Conservation (phyloP, 2,888 invertebrate species). For the Cheilosia urbana region DNA sequence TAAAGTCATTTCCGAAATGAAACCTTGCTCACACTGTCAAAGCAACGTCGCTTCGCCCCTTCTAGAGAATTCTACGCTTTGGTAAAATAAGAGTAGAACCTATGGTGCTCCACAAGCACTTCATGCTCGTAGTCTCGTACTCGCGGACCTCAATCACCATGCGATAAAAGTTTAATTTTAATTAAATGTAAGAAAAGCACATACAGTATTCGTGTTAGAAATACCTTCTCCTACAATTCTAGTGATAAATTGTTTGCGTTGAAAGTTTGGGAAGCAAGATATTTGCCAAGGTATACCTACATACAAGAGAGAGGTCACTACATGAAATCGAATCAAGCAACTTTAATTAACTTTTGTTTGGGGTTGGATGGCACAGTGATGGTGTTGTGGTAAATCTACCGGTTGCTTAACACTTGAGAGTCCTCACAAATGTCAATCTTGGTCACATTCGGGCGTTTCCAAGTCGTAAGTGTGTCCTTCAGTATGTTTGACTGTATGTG, state of each 20-base stretch:
- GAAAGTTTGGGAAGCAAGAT: conserved; percentile 11
- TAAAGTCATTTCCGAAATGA: conserved; percentile 3
- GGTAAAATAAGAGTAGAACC: background rate
- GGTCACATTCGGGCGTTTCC: conserved; percentile 27
- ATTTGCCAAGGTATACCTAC: conserved; percentile 19
- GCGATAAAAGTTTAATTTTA: conserved; percentile 47
- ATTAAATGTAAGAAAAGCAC: conserved; percentile 41
- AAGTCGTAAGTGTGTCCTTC: conserved; percentile 23
- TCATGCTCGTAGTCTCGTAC: background rate
- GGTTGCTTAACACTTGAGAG: conserved; percentile 36
- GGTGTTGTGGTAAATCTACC: conserved; percentile 6
- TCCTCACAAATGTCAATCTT: conserved; percentile 46
- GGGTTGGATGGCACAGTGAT: background rate
- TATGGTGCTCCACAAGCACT: background rate
- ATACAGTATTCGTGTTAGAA: background rate
- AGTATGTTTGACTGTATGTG: no score
- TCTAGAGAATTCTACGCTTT: background rate
- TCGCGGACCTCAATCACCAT: background rate
- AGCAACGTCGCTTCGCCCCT: background rate
- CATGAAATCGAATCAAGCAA: conserved; percentile 33
- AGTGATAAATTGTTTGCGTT: conserved; percentile 25
- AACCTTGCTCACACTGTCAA: background rate
- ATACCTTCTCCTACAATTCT: background rate
- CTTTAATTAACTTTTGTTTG: conserved; percentile 58
- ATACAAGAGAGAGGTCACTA: conserved; percentile 31